Base-by-base conservation (phyloP, 2,797 vertebrate species). In the Staurois parvus region DNA sequence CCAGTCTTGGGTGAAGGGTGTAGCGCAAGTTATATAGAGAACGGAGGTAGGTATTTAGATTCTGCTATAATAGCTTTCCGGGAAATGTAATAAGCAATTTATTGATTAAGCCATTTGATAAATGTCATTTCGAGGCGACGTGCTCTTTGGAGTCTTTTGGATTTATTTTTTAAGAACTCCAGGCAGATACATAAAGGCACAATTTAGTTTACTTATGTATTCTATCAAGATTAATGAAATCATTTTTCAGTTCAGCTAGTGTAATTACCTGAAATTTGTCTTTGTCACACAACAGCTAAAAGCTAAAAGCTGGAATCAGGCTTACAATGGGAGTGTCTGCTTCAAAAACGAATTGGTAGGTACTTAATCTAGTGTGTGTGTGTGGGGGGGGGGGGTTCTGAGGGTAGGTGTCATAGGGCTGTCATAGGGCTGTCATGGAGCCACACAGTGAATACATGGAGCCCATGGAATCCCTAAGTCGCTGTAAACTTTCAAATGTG, bases 61-160 rank as follows among this genome's bases (percentile, higher is more conserved):
- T 30, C 68, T 28, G 45, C 11, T 81, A 40, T 72, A 30, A 52
- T 34, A 28, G 15, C 78, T 59, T 34, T 34, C 79, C 21, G 42
- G 30, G 48, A 56, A 59, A 69, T 37, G 48, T 28, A 81, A 72
- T 81, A 81, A 62, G 69, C 19, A 40, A 37, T 81, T 37, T 72
- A 81, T 81, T 81, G 79, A 81, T 73, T 26, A 0, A 29, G 48
- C 45, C 40, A 3, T 69, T 69, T 69, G 66, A 79, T 69, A 69
- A 69, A 79, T 69, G 66, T 79, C 64, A 79, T 68, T 79, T 79
- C 17, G 10, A 29, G 34, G 8, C 62, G 9, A 19, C n/a, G 9
- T 30, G 32, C 77, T 69, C 26, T n/a, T 15, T 67, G 59, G 21
- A 64, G 59, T 26, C 12, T 26, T 26, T 5, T 52, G 17, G 19